Base-by-base conservation (phyloP, 2,797 vertebrate genomes). In the Nyctalus aviator region DNA sequence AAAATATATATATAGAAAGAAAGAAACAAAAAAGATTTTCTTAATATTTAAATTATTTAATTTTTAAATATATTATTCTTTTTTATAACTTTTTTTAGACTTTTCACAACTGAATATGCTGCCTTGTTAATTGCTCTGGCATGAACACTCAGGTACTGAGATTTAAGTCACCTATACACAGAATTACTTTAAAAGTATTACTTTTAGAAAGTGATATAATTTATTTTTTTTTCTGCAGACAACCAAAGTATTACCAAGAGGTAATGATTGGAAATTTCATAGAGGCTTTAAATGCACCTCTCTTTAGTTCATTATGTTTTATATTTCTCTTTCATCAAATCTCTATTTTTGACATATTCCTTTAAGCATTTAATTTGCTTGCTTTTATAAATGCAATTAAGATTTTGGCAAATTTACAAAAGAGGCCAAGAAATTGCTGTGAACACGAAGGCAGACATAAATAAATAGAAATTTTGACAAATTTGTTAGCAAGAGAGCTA, bases 341-440 rank as follows among this genome's bases (percentile, higher is more conserved):
- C 18, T 68, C 48, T 92, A 10, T 72, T 91, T 94, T 78, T 82
- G 14, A 57, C 55, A 88, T 72, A 30, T 18, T 84, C 71, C 13
- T 78, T 90, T 59, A 44, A 78, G 15, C 10, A 62, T 75, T 94
- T 81, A 37, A 87, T 79, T 84, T 89, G 50, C 11, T 68, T 84
- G 72, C 23, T 77, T 79, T 94, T 87, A 78, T 62, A 87, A 95
- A 92, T 82, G 86, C 77, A 96, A 93, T 94, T 93, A 96, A 89
- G 53, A 76, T 94, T 96, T 97, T 96, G 92, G 92, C 59, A 94
- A 87, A 75, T 94, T 91, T 87, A 90, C 82, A 93, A 78, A 91
- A 77, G 23, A 87, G 23, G 10, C 55, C 62, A 69, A 90, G 77
- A 88, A 69, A 93, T 32, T 94, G 55, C n/a, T 78, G 23, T 91